A percentile compares a stretch with the other conserved stretches of the same genome.
Evolutionary conservation across 2,113 vertebrate species (phyloP).

Genomic region (Thomomys bottae): DNA sequence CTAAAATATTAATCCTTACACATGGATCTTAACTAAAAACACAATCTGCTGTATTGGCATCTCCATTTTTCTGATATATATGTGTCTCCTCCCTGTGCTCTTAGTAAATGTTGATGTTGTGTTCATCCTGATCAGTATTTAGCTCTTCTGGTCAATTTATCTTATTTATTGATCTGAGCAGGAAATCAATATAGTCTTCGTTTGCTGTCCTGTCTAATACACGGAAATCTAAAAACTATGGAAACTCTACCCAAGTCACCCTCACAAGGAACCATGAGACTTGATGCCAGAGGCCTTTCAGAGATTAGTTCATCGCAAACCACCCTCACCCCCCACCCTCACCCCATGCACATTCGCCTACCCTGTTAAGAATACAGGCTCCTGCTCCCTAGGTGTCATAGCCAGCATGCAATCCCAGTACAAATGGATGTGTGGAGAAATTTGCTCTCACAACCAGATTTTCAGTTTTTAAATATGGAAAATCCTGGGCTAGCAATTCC

Average conservation of each 20-base stretch:
- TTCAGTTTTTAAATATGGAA: too few species aligned
- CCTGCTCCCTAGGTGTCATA: too few species aligned
- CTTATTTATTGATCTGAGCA: slow-evolving; percentile 85
- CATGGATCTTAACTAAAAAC: slow-evolving; percentile 49
- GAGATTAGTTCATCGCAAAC: background rate
- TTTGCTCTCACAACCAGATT: slow-evolving; percentile 9
- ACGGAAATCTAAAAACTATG: slow-evolving; percentile 62
- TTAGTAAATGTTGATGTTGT: slow-evolving; percentile 78
- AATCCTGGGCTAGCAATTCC: too few species aligned
- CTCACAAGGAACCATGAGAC: background rate
- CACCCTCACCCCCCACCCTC: background rate
- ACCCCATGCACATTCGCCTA: too few species aligned
- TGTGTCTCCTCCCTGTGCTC: slow-evolving; percentile 60
- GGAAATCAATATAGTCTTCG: slow-evolving; percentile 85
- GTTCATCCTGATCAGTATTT: slow-evolving; percentile 69
- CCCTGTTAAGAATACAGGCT: background rate
- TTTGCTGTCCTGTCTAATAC: slow-evolving; percentile 81
- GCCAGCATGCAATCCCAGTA: background rate
- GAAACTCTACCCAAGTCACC: slow-evolving; percentile 26
- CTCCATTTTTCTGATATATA: slow-evolving; percentile 66
- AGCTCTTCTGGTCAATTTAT: slow-evolving; percentile 79
- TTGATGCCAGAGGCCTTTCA: slow-evolving; percentile 12
- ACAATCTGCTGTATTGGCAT: slow-evolving; percentile 1
- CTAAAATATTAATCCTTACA: slow-evolving; percentile 65
- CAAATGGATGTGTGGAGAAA: background rate